A percentile compares a stretch with the other conserved stretches of the same genome.
phyloP scores from a whole-genome alignment of 2,888 invertebrate genomes.

The Cephus sareptanus region DNA sequence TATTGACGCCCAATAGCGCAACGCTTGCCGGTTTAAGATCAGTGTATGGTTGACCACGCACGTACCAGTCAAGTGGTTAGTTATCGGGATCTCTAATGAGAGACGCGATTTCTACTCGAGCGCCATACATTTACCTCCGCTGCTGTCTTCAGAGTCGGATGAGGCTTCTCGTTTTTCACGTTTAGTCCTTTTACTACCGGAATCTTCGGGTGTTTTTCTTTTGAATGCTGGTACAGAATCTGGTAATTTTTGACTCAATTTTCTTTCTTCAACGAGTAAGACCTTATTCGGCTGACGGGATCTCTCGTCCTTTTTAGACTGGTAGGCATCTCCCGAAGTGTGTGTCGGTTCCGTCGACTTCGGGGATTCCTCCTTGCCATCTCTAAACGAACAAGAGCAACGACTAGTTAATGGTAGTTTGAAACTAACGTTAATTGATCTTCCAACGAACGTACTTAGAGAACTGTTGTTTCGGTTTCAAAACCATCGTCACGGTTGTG shows the following conservation, averaged over 20 bases:
- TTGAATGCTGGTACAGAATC: slow-evolving; percentile 35
- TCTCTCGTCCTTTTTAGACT: slow-evolving; percentile 60
- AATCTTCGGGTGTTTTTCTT: slow-evolving; percentile 51
- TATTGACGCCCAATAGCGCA: too few relatives aligned
- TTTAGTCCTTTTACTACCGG: slow-evolving; percentile 47
- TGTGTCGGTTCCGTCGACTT: slow-evolving; percentile 48
- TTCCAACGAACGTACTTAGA: too few relatives aligned
- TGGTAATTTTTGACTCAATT: slow-evolving; percentile 43
- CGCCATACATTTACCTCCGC: slow-evolving; percentile 40
- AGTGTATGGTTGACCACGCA: too few relatives aligned
- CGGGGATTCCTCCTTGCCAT: slow-evolving; percentile 55
- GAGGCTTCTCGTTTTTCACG: slow-evolving; percentile 58
- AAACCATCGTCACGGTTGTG: slow-evolving; percentile 14
- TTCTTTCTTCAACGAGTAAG: slow-evolving; percentile 55
- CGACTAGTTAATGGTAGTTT: too few relatives aligned
- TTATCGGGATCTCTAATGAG: background rate
- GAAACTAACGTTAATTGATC: too few relatives aligned
- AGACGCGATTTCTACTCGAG: too few relatives aligned
- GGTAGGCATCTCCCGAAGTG: slow-evolving; percentile 51
- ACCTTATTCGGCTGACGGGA: slow-evolving; percentile 34
- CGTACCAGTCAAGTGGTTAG: background rate
- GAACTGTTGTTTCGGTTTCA: background rate
- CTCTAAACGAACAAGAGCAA: slow-evolving; percentile 38
- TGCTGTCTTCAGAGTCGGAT: slow-evolving; percentile 59
- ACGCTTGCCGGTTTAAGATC: too few relatives aligned